These are phyloP conservation scores for Scaeva pyrastri DNA, from an alignment of 2,888 invertebrate genomes.

Conservation along the genomic window DNA sequence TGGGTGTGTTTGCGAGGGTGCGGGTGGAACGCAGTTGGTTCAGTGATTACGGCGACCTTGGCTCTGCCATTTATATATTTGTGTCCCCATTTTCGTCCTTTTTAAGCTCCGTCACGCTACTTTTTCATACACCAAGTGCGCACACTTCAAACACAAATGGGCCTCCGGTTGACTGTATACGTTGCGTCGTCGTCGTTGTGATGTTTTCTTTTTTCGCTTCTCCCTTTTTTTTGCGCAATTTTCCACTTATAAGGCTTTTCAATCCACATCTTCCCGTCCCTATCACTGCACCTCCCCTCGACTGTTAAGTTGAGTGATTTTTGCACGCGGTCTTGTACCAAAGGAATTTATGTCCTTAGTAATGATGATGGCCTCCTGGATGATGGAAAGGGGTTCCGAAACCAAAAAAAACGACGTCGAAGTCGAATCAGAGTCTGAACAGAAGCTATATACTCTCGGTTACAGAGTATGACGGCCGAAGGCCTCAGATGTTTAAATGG, in stretches of 20 bases:
- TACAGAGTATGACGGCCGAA: constrained; percentile 13
- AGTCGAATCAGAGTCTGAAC: neutral
- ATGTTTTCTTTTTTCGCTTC: neutral
- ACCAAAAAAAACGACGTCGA: no score
- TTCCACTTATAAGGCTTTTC: constrained; percentile 57
- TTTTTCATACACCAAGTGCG: constrained; percentile 69
- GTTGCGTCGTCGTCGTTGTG: no score
- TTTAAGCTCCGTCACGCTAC: constrained; percentile 66
- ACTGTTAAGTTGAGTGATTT: constrained; percentile 51
- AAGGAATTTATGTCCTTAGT: constrained; percentile 70
- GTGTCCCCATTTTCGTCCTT: constrained; percentile 66
- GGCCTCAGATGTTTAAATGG: constrained; percentile 30
- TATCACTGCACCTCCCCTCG: neutral
- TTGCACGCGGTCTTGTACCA: constrained; percentile 74
- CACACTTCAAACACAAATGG: constrained; percentile 72
- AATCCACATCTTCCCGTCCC: neutral
- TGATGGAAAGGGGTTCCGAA: constrained; percentile 24
- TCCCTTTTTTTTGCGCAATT: constrained; percentile 41
- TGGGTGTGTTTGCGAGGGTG: neutral
- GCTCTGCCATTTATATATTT: constrained; percentile 69
- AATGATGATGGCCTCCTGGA: constrained; percentile 65
- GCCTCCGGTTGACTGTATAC: constrained; percentile 53
- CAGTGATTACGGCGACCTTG: constrained; percentile 71
- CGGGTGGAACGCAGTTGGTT: constrained; percentile 32
- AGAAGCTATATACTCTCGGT: constrained; percentile 5